Evolutionary conservation across 1,140 invertebrate genomes (phyloP), one percentile per base, ranked within the genome.

Genomic region (Drosophila cardini): DNA sequence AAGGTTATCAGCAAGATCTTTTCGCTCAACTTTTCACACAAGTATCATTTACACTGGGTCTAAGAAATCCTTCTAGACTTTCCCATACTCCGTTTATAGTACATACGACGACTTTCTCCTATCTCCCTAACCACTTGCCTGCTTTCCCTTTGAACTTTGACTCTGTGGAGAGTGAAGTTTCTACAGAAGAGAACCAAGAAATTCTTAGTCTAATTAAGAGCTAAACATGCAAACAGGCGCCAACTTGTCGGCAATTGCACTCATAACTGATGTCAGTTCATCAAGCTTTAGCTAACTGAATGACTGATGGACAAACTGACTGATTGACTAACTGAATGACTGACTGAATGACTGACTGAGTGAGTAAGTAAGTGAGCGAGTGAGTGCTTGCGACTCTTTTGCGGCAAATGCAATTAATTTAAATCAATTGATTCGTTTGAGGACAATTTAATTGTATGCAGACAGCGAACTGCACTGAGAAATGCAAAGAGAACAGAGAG

Each of bases 361-460:
- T n/a, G 11, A 43, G 15, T 30, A 30, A 21, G 21, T 48, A 11
- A 62, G 21, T 21, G 16, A 61, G 58, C 13, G 32, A 34, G 16
- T 50, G 58, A 11, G n/a, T n/a, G n/a, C n/a, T n/a, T 48, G 58
- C 60, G 60, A 62, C 36, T 82, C 80, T 79, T 89, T 83, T 89
- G 84, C 84, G 84, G 84, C 80, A 90, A 90, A 90, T 90, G 83
- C 89, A 90, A 90, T 90, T 90, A 90, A 90, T 90, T 90, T 90
- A 90, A 90, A 90, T 90, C 87, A 90, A 90, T 90, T 90, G 87
- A 87, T 91, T 91, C 83, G 89, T 91, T 91, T 91, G 89, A 91
- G 89, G 89, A 91, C 89, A 91, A 91, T 91, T 91, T 91, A 91
- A 91, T 91, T 89, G 86, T 89, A 89, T 89, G 84, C 84, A 84